Base-by-base conservation (phyloP, 2,888 invertebrate species). In the Agrotis ipsilon region DNA sequence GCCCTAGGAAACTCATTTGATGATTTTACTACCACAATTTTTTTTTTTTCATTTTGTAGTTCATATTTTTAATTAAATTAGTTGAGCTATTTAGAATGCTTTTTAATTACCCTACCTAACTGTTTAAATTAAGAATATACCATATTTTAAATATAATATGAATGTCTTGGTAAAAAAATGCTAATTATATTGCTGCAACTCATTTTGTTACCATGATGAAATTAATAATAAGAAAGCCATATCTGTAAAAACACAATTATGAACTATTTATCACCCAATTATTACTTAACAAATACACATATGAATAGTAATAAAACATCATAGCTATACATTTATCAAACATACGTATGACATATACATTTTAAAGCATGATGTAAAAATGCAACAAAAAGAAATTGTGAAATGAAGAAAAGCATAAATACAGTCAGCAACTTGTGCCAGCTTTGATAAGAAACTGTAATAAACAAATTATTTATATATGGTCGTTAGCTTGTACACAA, bases 401-500 rank as follows among this genome's bases (percentile, higher is more conserved):
- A 39, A 39, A 39, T 39, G 39, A 39, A 39, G 39, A 39, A 27
- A 32, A 27, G 1, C 11, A 45, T 7, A 11, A 11, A 70, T 52
- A 19, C 39, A 75, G 14, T 5, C 18, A 75, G 3, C 19, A n/a
- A 46, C 18, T 7, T n/a, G 51, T 19, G 39, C 18, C 0, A 18
- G 39, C 24, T 51, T 32, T 13, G 4, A 1, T 14, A 24, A 21
- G 18, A 3, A 52, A n/a, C 49, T 70, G 32, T 16, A 9, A n/a
- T 14, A 16, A 19, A 19, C 14, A 19, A 52, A 48, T 14, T 63
- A 21, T 19, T 64, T 49, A n/a, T 27, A 1, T 46, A 54, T 4
- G 45, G 11, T 24, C 45, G n/a, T 57, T 57, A 69, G 57, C 79
- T 68, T 82, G 75, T 75, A 64, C 32, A 80, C 75, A 80, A 63